A percentile compares a stretch with the other conserved stretches of the same genome.
phyloP scores from a whole-genome alignment of 2,797 vertebrate genomes.

The Pempheris klunzingeri region DNA sequence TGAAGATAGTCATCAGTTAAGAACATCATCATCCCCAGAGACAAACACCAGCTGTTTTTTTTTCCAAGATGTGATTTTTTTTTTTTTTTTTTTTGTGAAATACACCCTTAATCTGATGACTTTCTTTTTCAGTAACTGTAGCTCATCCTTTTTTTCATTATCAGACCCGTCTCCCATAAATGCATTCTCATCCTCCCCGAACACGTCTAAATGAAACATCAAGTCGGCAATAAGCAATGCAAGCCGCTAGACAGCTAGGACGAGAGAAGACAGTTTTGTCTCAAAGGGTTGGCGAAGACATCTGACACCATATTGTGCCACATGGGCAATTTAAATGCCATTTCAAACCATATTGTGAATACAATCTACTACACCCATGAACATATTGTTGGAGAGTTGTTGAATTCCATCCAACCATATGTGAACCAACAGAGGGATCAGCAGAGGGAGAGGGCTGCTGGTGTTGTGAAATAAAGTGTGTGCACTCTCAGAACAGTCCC shows the following conservation, averaged over 20 bases:
- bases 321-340: slow-evolving; percentile 29
- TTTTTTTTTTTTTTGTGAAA: background rate
- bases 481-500: background rate
- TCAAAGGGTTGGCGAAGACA: slow-evolving; percentile 21
- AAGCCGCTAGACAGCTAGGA: background rate
- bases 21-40: background rate
- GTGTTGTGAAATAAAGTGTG: background rate
- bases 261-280: background rate
- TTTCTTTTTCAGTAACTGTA: background rate
- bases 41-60: background rate
- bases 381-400: slow-evolving; percentile 46
- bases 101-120: background rate
- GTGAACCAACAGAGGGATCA: slow-evolving; percentile 34
- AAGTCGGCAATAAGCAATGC: background rate
- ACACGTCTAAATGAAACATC: background rate
- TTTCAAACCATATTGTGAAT: slow-evolving; percentile 47
- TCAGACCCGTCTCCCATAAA: background rate
- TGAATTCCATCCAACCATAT: slow-evolving; percentile 40
- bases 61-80: background rate
- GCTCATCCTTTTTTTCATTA: background rate
- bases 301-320: slow-evolving; percentile 33
- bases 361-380: slow-evolving; percentile 8
- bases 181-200: background rate
- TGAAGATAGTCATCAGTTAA: too few species aligned
- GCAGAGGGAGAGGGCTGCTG: background rate